A percentile compares a stretch with the other conserved stretches of the same genome.
These are phyloP conservation scores for Coendou prehensilis DNA, from an alignment of 2,797 vertebrate genomes.

Conservation along the genomic window DNA sequence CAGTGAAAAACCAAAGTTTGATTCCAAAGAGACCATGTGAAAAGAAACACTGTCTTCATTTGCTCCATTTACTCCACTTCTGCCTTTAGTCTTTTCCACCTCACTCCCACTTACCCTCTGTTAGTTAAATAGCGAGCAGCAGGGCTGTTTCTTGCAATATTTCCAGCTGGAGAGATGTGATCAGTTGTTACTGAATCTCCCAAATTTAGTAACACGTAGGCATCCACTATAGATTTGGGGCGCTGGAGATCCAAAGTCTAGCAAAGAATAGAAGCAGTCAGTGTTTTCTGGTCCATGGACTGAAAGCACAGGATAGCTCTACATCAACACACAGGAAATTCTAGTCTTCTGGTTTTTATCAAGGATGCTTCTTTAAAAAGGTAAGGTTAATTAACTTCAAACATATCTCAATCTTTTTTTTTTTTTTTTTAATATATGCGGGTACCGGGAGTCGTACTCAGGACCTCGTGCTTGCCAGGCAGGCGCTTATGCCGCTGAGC, in stretches of 20 bases:
- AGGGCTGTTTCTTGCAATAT: conserved; percentile 97
- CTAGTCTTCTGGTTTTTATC: conserved; percentile 4
- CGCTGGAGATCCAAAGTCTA: conserved; percentile 93
- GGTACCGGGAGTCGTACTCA: no score
- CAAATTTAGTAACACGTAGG: conserved; percentile 95
- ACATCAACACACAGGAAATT: background rate
- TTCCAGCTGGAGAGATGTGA: conserved; percentile 99
- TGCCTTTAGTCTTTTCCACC: background rate
- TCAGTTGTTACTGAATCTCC: conserved; percentile 99
- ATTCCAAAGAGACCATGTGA: background rate
- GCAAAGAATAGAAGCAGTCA: conserved; percentile 46
- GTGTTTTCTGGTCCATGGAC: background rate
- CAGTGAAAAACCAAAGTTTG: background rate
- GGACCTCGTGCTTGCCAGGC: no score
- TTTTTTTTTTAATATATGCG: no score
- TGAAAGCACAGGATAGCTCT: background rate
- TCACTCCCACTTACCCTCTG: conserved; percentile 91
- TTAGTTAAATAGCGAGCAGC: conserved; percentile 95
- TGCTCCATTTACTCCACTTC: background rate
- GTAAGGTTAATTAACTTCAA: background rate
- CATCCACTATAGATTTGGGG: conserved; percentile 92
- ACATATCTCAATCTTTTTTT: no score
- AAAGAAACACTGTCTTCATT: background rate
- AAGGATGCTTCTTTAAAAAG: background rate
- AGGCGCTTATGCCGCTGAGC: no score